phyloP scores from a whole-genome alignment of 2,888 invertebrate genomes.

The Tanytarsus gracilentus region DNA sequence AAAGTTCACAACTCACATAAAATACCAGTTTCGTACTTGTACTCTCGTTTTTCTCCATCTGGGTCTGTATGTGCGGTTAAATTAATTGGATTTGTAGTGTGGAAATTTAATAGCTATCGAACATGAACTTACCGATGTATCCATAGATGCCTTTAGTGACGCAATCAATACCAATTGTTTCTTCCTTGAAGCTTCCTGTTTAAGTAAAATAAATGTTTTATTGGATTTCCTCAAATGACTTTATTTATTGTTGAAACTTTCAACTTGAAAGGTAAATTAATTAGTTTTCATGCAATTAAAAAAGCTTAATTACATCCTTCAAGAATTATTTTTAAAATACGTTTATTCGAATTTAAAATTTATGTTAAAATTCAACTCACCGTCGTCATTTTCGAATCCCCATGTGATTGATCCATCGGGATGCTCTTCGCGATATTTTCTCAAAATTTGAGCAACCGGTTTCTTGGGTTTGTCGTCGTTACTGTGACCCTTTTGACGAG shows the following conservation, averaged over 20 bases:
- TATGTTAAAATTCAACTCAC: too few species aligned
- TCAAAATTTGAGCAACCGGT: constrained; percentile 61
- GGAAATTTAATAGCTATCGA: not conserved
- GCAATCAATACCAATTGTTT: constrained; percentile 66
- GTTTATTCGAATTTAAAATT: too few species aligned
- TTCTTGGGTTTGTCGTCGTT: constrained; percentile 44
- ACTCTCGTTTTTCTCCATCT: constrained; percentile 71
- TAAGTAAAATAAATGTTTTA: not conserved
- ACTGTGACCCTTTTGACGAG: constrained; percentile 38
- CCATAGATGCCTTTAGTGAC: constrained; percentile 15
- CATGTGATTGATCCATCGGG: constrained; percentile 64
- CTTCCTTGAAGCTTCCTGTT: constrained; percentile 68
- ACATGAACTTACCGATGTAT: not conserved
- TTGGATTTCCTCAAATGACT: not conserved
- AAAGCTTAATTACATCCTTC: too few species aligned
- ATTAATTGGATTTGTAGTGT: not conserved
- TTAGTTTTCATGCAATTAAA: too few species aligned
- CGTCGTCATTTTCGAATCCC: constrained; percentile 84
- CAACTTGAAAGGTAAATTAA: not conserved
- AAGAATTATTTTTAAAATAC: too few species aligned
- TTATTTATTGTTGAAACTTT: not conserved
- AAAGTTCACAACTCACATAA: constrained; percentile 44
- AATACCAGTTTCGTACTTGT: constrained; percentile 73
- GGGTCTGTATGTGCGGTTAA: constrained; percentile 55
- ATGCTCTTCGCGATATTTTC: constrained; percentile 69